Base-by-base conservation (phyloP, 2,888 invertebrate genomes). In the Crematogaster levior region DNA sequence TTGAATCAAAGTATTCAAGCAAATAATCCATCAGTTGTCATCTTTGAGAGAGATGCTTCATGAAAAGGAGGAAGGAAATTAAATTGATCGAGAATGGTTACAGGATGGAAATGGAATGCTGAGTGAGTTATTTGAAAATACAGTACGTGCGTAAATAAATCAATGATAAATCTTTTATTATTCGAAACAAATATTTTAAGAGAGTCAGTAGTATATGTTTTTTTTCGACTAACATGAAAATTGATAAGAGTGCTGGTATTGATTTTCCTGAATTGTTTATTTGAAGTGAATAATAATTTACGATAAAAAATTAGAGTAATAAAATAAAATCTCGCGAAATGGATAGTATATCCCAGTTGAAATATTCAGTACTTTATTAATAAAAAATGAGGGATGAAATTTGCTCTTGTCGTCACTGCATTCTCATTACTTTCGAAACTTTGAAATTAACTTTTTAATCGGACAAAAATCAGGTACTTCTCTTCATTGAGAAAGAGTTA, bases 391-490 rank as follows among this genome's bases (percentile, higher is more conserved):
- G 24, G 3, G 24, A 46, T 58, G 18, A 77, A 77, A 70, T 77
- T 70, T 34, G 34, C 37, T 56, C 34, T 68, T 30, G 53, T 58
- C 77, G 43, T 77, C 43, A 68, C 43, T 77, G 43, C 21, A 68
- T 75, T 65, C 75, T 75, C 53, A 75, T 66, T 77, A 68, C 43
- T 43, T 40, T 68, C 18, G 34, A 68, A 77, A 77, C 77, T 77
- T 68, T 3, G 68, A 77, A 68, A 77, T 68, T 77, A 68, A 77
- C 77, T 77, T 77, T 77, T 77, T 77, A 77, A 68, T 77, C 68
- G 68, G 56, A 77, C 77, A 77, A 77, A 77, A 77, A 77, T 77
- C 68, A 40, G 34, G n/a, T 34, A 77, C 56, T 77, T 77, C 43
- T 77, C 43, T 77, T 43, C 56, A 77, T 77, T 43, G 68, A 68